Conservation (phyloP, 2,888 invertebrate genomes). For the Eristalis tenax region DNA sequence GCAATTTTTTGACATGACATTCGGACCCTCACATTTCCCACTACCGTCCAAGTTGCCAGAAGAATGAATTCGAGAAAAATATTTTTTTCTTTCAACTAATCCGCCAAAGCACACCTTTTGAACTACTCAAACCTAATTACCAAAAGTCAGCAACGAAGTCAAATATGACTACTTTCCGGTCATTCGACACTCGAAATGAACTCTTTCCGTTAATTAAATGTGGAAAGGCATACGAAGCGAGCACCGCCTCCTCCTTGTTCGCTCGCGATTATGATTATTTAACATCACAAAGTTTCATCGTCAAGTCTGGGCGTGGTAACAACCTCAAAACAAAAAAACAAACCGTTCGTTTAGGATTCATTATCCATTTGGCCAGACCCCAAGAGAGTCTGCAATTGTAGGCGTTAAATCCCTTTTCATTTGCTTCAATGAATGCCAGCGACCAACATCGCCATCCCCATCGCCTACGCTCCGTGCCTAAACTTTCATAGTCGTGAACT, state of each 20-base stretch:
- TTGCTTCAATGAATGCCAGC: not conserved
- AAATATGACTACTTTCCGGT: no score
- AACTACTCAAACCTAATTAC: no score
- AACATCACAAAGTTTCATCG: not conserved
- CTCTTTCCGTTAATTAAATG: not conserved
- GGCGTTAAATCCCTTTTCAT: slow-evolving; percentile 15
- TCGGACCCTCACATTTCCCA: no score
- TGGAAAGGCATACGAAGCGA: not conserved
- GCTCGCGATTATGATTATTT: not conserved
- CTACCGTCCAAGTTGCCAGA: no score
- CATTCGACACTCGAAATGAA: no score
- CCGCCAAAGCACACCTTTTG: no score
- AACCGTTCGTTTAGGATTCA: not conserved
- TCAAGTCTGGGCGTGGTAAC: not conserved
- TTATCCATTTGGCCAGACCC: not conserved
- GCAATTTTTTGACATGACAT: no score
- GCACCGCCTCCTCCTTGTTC: not conserved
- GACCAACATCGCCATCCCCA: not conserved
- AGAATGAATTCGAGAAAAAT: no score
- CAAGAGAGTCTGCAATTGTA: not conserved
- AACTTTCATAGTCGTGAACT: slow-evolving; percentile 20
- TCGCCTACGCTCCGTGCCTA: slow-evolving; percentile 6
- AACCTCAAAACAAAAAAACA: not conserved
- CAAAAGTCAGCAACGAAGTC: no score
- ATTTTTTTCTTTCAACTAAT: no score